Base-by-base conservation (phyloP, 1,140 invertebrate species). In the Gerris buenoi region DNA sequence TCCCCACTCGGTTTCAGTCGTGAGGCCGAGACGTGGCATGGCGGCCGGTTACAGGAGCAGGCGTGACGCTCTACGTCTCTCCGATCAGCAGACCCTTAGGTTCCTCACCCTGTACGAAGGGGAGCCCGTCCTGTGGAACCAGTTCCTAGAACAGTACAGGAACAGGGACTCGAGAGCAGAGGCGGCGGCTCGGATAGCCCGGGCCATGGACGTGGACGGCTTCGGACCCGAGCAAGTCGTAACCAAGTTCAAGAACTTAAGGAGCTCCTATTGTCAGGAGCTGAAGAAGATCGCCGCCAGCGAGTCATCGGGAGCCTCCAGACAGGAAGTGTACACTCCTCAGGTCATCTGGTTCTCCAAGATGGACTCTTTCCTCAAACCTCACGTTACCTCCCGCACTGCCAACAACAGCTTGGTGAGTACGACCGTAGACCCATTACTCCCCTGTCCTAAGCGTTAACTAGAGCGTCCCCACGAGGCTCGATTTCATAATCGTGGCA, bases 191-290 rank as follows among this genome's bases (percentile, higher is more conserved):
- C 15, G 63, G 25, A 64, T 64, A 23, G 14, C 23, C 27, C 14
- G 27, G 10, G 25, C 2, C 2, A 25, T 64, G 25, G 25, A 27
- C 10, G 27, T 68, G 57, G 25, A 58, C 59, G 67, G 67, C 27
- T 68, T 68, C 65, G 58, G 67, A 33, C 67, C 67, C 18, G 58
- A 68, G 29, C 46, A 65, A 18, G 64, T 65, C 0, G 61, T 68
- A 22, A 65, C 63, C 58, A 68, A 68, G 60, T 68, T 68, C 46
- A 65, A 65, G 46, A 68, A 68, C 33, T 65, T 64, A 26, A 62
- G 66, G 57, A 68, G 64, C 65, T 68, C 67, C 46, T 68, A 68
- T 64, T 65, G 67, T 58, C 64, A 68, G 60, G 67, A 68, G 60
- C 26, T 68, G 25, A 68, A 67, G 28, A 67, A 68, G 64, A 68